Conservation (phyloP, 2,113 vertebrate genomes). For the Notothenia coriiceps region DNA sequence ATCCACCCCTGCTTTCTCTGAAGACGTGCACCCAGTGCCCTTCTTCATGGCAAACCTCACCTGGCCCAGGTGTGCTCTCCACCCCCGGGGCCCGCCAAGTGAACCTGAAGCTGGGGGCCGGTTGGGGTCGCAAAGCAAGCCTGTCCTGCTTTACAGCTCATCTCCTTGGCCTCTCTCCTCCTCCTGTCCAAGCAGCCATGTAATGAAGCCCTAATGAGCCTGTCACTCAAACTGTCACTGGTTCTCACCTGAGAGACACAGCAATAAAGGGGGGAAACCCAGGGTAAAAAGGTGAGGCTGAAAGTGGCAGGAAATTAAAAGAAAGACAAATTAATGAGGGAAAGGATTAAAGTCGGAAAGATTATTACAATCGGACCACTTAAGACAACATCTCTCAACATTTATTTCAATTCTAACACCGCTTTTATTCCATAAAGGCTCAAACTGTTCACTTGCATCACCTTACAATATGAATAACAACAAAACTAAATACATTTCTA, state of each 20-base stretch:
- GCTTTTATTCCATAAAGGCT: background rate
- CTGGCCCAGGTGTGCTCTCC: conserved; percentile 67
- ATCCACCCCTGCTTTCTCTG: conserved; percentile 48
- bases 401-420: background rate
- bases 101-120: conserved; percentile 25
- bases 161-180: conserved; percentile 41
- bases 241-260: conserved; percentile 27
- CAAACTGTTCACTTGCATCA: background rate
- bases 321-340: background rate
- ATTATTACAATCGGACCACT: too few species aligned
- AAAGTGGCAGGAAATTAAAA: conserved; percentile 10
- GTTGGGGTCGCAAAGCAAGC: conserved; percentile 24
- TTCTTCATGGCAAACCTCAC: conserved; percentile 45
- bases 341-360: background rate
- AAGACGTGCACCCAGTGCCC: conserved; percentile 45
- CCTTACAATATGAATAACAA: background rate
- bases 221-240: conserved; percentile 70
- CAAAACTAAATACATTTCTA: background rate
- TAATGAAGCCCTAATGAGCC: conserved; percentile 80
- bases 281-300: background rate
- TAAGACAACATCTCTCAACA: background rate
- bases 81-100: conserved; percentile 9
- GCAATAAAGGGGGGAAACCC: background rate
- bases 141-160: conserved; percentile 50
- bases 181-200: conserved; percentile 67